Evolutionary conservation across 2,797 vertebrate genomes (phyloP).

Genomic region (Cacajao melanocephalus): DNA sequence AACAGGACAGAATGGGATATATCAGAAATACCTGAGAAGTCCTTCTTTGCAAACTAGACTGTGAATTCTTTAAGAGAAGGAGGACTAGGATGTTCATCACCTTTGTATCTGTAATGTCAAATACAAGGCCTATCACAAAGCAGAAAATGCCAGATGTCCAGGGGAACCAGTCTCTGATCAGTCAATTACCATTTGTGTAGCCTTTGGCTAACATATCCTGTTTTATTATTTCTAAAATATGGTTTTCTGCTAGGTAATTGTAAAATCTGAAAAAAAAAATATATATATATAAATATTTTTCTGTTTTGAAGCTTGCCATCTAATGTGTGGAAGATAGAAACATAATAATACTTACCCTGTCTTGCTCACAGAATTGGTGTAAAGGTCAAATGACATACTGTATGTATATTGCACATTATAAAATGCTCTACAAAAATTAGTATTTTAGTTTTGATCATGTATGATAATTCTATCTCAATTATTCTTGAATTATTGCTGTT

Average conservation of each 20-base stretch:
- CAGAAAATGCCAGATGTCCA: not conserved
- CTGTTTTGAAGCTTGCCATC: not conserved
- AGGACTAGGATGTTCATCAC: not conserved
- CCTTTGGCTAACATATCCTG: not conserved
- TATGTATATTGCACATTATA: not conserved
- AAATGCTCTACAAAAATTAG: not conserved
- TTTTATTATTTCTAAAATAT: constrained; percentile 31
- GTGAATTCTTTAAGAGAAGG: not conserved
- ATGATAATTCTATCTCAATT: not conserved
- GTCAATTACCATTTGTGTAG: not conserved
- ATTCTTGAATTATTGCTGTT: not conserved
- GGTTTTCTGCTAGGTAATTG: not conserved
- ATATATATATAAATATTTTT: not conserved
- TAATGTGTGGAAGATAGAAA: not conserved
- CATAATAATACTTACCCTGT: not conserved
- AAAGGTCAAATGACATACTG: constrained; percentile 13
- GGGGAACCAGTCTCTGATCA: not conserved
- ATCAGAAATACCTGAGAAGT: not conserved
- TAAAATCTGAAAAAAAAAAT: not conserved
- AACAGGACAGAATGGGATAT: not conserved
- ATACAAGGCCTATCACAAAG: not conserved
- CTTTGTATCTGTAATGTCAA: not conserved
- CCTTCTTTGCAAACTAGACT: not conserved
- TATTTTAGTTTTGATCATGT: not conserved
- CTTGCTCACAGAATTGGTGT: constrained; percentile 24